Base-by-base conservation (phyloP, 2,113 vertebrate genomes). In the Aramus guarauna region DNA sequence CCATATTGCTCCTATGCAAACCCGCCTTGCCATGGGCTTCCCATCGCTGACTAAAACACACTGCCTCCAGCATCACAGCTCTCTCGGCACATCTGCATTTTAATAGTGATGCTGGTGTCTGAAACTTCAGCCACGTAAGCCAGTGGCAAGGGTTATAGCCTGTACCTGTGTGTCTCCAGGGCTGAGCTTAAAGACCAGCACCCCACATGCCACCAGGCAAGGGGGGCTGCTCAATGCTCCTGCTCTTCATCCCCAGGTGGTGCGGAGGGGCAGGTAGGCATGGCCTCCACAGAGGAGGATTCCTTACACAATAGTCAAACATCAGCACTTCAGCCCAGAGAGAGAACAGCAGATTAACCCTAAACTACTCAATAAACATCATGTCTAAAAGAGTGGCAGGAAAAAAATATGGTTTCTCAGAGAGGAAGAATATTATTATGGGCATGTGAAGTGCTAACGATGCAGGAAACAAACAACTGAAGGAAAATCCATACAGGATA, bases 11-110 rank as follows among this genome's bases (percentile, higher is more conserved):
- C 48, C 41, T 19, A 8, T 3, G 13, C 41, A 16, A 60, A 62
- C 26, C 12, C 30, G 53, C 63, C 55, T 78, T 90, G 77, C 41
- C 62, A n/a, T 0, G 0, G 4, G 37, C 21, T 71, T 36, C 36
- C 15, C 62, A 12, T 43, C 2, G 1, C 72, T 47, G 76, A 68
- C 22, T 60, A 15, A 5, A 60, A 45, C 0, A 0, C 59, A 55
- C 30, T 2, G 27, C 56, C 58, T 43, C 20, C 67, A 72, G 26
- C 41, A 76, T 27, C 62, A 17, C 47, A n/a, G 37, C 3, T 32
- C 72, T 67, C 47, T 39, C 0, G 34, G 37, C 27, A 29, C 0
- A 0, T 6, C 26, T 0, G 5, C 12, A 2, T 43, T 84, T 73
- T 9, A 39, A 80, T 72, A 77, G 67, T 4, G 3, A 15, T 4